These are phyloP conservation scores for Exaiptasia diaphana DNA, from an alignment of 64 coral and sea anemone species.

Conservation along the genomic window DNA sequence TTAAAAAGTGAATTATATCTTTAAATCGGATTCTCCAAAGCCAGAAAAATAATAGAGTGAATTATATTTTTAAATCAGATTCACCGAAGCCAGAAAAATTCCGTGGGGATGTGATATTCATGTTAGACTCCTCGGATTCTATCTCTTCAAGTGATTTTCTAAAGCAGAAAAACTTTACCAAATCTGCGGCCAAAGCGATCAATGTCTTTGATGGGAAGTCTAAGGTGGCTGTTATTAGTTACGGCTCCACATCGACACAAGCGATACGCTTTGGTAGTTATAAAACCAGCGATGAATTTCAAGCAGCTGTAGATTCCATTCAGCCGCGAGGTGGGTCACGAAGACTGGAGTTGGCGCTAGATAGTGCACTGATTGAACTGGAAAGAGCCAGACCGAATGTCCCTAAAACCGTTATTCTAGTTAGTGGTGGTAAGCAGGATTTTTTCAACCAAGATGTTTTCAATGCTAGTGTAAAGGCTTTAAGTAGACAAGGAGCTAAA, in stretches of 20 bases:
- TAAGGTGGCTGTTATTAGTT: constrained; percentile 35
- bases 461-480: too few species aligned
- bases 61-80: background rate
- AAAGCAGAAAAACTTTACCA: constrained; percentile 58
- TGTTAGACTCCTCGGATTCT: constrained; percentile 60
- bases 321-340: background rate
- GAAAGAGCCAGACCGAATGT: constrained; percentile 26
- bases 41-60: background rate
- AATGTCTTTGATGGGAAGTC: constrained; percentile 36
- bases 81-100: constrained; percentile 13
- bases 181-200: constrained; percentile 48
- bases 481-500: too few species aligned
- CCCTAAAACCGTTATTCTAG: constrained; percentile 46
- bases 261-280: constrained; percentile 30
- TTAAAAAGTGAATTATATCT: background rate
- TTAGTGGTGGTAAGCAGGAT: constrained; percentile 62
- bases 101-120: constrained; percentile 65
- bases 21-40: too few species aligned
- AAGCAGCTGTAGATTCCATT: constrained; percentile 19
- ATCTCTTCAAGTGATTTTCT: constrained; percentile 23
- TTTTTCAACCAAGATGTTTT: too few species aligned
- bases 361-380: constrained; percentile 20
- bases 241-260: constrained; percentile 28
- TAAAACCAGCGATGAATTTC: background rate
- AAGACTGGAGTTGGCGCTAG: constrained; percentile 61